Evolutionary conservation across 2,797 vertebrate genomes (phyloP), one percentile per base, ranked within the genome.

Genomic region (Sebastes taczanowskii): DNA sequence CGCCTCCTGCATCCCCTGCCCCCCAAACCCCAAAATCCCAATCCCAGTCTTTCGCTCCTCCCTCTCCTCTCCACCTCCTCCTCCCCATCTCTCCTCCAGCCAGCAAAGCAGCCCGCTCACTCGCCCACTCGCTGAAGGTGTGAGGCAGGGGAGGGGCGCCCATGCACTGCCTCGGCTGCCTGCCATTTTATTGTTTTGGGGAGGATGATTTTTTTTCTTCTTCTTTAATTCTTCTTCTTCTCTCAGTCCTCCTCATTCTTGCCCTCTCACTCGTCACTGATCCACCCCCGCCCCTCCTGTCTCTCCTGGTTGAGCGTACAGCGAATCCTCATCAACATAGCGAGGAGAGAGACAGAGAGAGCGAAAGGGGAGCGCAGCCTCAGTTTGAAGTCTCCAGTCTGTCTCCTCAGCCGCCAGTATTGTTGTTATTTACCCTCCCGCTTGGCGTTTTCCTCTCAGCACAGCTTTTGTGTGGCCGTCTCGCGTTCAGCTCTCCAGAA

Each of bases 111-210:
- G 25, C 14, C 69, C 29, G 1, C 75, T 86, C 46, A 32, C 49
- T 72, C 18, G 7, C 82, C 30, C 7, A 61, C 69, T 78, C n/a
- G 7, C 61, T 80, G 82, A 82, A 85, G 84, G 79, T 83, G 82
- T 70, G 77, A 85, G 81, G 84, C 66, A 80, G 70, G 71, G 88
- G 86, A 81, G 85, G 88, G 76, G 84, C 23, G 18, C 22, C 72
- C 35, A 8, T 71, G 78, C 71, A 73, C 78, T 58, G 64, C 63
- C 83, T 86, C 42, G 38, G 84, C 80, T 76, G 81, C 72, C 79
- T 89, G 78, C 85, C 89, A 92, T 91, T 93, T 93, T 93, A 89
- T 91, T 91, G 86, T 94, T 91, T 89, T 84, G 20, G 67, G 79
- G 79, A 82, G 67, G 74, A 72, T 23, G 18, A 5, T 76, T 81